A percentile compares a stretch with the other conserved stretches of the same genome.
These are phyloP conservation scores for Chrysolophus pictus DNA, from an alignment of 2,797 vertebrate species.

Conservation along the genomic window DNA sequence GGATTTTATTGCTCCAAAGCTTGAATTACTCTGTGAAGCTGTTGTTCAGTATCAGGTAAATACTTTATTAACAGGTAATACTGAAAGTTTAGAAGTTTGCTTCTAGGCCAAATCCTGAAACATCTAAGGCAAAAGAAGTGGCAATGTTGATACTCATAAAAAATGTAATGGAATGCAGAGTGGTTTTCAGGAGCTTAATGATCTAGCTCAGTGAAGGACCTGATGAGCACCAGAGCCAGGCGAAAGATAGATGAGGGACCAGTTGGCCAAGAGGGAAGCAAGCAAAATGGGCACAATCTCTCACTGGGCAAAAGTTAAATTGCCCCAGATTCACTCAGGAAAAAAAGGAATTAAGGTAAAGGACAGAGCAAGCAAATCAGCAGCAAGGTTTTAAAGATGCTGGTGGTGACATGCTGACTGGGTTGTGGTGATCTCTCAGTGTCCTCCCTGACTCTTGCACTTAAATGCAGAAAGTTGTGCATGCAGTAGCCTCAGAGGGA, in stretches of 20 bases:
- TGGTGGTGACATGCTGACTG: neutral
- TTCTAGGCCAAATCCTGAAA: neutral
- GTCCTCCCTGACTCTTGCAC: neutral
- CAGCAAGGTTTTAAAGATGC: neutral
- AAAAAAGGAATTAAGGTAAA: neutral
- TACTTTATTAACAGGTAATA: neutral
- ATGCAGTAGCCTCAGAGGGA: neutral
- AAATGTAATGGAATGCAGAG: neutral
- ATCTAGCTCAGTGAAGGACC: neutral
- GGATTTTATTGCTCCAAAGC: neutral
- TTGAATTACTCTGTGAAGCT: neutral
- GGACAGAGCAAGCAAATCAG: neutral
- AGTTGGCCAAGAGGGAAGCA: neutral
- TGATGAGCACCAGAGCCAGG: neutral
- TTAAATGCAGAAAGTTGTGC: conserved; percentile 1
- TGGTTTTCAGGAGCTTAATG: neutral
- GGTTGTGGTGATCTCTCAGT: neutral
- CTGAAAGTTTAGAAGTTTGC: neutral
- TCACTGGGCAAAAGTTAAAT: neutral
- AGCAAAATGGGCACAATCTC: neutral
- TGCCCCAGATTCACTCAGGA: neutral
- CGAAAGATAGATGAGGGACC: neutral
- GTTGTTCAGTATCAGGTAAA: neutral
- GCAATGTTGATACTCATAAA: neutral
- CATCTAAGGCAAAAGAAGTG: neutral